These are phyloP conservation scores for Sitophilus oryzae DNA, from an alignment of 1,140 invertebrate genomes.

Conservation along the genomic window DNA sequence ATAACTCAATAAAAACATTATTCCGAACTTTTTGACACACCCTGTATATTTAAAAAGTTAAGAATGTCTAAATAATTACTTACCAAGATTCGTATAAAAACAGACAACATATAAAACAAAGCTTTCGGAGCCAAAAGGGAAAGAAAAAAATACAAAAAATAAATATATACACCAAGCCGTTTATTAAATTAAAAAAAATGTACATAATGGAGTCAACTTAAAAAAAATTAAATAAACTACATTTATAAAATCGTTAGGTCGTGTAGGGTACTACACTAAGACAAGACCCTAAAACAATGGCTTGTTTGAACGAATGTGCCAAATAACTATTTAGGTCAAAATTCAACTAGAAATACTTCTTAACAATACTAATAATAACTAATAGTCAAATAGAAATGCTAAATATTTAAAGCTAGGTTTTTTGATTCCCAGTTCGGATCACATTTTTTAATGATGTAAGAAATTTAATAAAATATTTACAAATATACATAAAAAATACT, in stretches of 20 bases:
- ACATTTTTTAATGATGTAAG: neutral
- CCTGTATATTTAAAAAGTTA: too few species aligned
- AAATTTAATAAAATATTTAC: neutral
- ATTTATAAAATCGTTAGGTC: neutral
- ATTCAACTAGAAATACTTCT: too few species aligned
- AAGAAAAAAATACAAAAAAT: constrained; percentile 17
- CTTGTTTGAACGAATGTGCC: too few species aligned
- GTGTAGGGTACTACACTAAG: neutral
- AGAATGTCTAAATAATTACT: too few species aligned
- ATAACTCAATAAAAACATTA: too few species aligned
- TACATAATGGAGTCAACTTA: constrained; percentile 18
- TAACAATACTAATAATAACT: neutral
- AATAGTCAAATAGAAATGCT: neutral
- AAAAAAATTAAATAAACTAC: neutral
- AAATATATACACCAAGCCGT: constrained; percentile 31
- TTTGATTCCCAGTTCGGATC: neutral
- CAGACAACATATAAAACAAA: too few species aligned
- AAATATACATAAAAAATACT: neutral
- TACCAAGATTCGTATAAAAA: too few species aligned
- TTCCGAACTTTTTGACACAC: too few species aligned
- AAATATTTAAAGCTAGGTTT: neutral
- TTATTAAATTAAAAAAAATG: constrained; percentile 33
- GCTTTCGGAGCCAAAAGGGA: too few species aligned
- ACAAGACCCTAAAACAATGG: too few species aligned
- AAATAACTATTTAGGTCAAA: too few species aligned